A percentile compares a stretch with the other conserved stretches of the same genome.
These are phyloP conservation scores for Plutomurus gul DNA, from an alignment of 1,140 invertebrate genomes.

Conservation along the genomic window DNA sequence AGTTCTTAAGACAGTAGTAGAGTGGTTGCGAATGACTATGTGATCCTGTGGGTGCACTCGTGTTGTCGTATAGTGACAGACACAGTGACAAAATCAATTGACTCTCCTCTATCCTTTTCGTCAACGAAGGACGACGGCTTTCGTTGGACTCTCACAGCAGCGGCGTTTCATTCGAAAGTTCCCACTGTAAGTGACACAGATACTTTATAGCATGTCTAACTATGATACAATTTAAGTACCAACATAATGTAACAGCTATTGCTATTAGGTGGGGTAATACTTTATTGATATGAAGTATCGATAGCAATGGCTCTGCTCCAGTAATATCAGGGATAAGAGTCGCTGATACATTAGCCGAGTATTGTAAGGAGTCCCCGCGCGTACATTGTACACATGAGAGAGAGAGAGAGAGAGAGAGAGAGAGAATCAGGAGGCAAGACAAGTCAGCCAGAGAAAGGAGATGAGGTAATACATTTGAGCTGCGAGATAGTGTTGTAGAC, in stretches of 20 bases:
- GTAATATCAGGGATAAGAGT: not conserved
- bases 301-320: not conserved
- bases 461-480: constrained; percentile 17
- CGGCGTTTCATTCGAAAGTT: not conserved
- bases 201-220: not conserved
- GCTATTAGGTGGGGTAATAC: no score
- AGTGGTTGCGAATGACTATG: not conserved
- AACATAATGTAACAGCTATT: not conserved
- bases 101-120: not conserved
- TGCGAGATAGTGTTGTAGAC: constrained; percentile 3
- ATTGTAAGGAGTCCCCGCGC: no score
- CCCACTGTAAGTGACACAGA: not conserved
- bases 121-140: not conserved
- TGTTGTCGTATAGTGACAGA: not conserved
- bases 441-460: not conserved
- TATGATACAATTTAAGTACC: not conserved
- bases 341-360: no score
- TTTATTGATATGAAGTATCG: no score
- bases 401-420: not conserved
- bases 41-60: not conserved
- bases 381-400: not conserved
- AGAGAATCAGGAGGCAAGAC: not conserved
- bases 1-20: not conserved
- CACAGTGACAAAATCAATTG: constrained; percentile 3
- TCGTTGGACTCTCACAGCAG: not conserved